A percentile compares a stretch with the other conserved stretches of the same genome.
Evolutionary conservation across 2,888 invertebrate species (phyloP).

Genomic region (Vanessa cardui): DNA sequence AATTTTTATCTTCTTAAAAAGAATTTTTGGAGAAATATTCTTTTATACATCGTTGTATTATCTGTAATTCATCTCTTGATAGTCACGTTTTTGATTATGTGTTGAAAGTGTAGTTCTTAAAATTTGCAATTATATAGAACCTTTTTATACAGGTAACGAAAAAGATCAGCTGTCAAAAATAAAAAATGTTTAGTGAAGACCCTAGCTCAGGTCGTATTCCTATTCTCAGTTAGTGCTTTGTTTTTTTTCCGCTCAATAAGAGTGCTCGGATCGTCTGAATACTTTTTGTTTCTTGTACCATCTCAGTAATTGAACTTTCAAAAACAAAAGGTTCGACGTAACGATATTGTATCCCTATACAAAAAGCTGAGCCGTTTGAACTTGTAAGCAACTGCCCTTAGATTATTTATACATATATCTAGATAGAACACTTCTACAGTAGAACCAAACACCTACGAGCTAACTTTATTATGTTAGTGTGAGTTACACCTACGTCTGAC

Average conservation of each 20-base stretch:
- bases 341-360: constrained; percentile 24
- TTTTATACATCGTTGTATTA: background rate
- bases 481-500: no score
- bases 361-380: constrained; percentile 5
- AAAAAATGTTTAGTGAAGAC: constrained; percentile 14
- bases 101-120: no score
- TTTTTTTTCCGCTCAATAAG: constrained; percentile 41
- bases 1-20: constrained; percentile 26
- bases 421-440: no score
- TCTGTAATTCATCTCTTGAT: no score
- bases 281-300: constrained; percentile 48
- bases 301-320: constrained; percentile 52
- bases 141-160: background rate
- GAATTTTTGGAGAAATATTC: constrained; percentile 5
- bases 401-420: background rate
- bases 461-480: no score
- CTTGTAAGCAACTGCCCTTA: background rate
- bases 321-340: constrained; percentile 36
- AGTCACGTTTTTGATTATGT: no score
- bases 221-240: constrained; percentile 37
- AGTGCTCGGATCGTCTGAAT: constrained; percentile 41
- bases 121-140: background rate
- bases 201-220: constrained; percentile 27
- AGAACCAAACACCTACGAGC: no score
- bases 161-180: constrained; percentile 1